Evolutionary conservation across 2,113 vertebrate species (phyloP), one percentile per base, ranked within the genome.

Genomic region (Crotalus tigris): DNA sequence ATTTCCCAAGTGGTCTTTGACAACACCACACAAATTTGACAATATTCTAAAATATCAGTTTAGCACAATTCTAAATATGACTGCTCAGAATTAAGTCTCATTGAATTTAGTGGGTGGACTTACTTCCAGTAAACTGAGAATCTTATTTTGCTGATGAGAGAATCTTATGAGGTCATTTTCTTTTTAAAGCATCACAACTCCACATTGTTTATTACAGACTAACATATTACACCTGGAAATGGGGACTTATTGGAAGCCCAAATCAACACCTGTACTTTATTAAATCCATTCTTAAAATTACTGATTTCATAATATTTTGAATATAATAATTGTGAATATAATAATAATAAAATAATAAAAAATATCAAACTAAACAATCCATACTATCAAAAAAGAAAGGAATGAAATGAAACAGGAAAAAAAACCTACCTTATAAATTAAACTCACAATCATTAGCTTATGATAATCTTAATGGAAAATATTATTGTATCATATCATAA

Each of bases 211-310:
- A 10, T 51, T 21, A 58, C 2, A 87, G 91, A 53, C 29, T n/a
- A 92, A 24, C 26, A 51, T 24, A 51, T 8, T 6, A 53, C 59
- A 39, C 10, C 85, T 87, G 54, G 61, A 81, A 85, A n/a, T 53
- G 9, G 69, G 49, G 7, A 12, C 10, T 58, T 49, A 54, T 54
- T 54, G 2, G 13, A 4, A 92, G 64, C 9, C 53, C 23, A n/a
- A 88, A 53, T 26, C 4, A 26, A 81, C 89, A 39, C 26, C 88
- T 1, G 0, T 0, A 19, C 53, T n/a, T 0, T 0, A 44, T n/a
- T n/a, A 61, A 33, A 61, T 51, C 0, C n/a, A 15, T 44, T 12
- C 24, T 1, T 57, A 0, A 55, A 91, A 55, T 91, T 95, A 21
- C 95, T 92, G 86, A 1, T 44, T 24, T 85, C 13, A 0, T 49